Evolutionary conservation across 2,113 vertebrate genomes (phyloP).

Genomic region (Hemibagrus wyckioides): DNA sequence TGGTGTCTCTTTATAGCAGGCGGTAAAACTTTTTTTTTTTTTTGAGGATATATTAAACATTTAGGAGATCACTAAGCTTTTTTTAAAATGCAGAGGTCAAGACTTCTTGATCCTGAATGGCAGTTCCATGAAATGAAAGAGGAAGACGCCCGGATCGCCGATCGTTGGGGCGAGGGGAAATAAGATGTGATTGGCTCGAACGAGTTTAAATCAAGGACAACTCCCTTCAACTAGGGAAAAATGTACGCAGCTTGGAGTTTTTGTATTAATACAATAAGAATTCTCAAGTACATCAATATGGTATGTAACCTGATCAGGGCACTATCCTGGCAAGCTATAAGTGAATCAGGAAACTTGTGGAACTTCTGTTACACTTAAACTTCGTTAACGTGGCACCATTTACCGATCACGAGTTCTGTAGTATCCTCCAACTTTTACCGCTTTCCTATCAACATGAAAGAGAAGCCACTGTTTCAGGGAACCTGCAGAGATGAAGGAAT

Average conservation of each 20-base stretch:
- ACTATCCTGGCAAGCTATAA: conserved; percentile 19
- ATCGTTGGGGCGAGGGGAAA: not conserved
- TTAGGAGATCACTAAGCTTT: not conserved
- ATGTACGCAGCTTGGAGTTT: not conserved
- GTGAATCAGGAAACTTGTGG: conserved; percentile 36
- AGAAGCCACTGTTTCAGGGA: conserved; percentile 15
- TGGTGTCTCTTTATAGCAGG: not conserved
- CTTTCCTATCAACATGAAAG: not conserved
- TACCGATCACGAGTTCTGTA: conserved; percentile 18
- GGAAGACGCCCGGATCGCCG: not conserved
- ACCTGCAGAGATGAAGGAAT: not conserved
- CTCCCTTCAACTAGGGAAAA: conserved; percentile 11
- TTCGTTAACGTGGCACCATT: conserved; percentile 30
- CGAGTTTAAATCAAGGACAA: conserved; percentile 8
- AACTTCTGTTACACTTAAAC: conserved; percentile 35
- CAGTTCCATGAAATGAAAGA: not conserved
- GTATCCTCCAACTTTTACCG: not conserved
- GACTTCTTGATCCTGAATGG: not conserved
- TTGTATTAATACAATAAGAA: conserved; percentile 18
- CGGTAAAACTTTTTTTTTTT: not conserved
- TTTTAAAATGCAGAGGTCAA: not conserved
- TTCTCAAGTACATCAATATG: conserved; percentile 29
- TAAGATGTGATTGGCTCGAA: not conserved
- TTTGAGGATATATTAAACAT: not conserved
- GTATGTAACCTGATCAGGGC: conserved; percentile 6